Evolutionary conservation across 2,797 vertebrate genomes (phyloP).

Genomic region (Ambastaia sidthimunki): DNA sequence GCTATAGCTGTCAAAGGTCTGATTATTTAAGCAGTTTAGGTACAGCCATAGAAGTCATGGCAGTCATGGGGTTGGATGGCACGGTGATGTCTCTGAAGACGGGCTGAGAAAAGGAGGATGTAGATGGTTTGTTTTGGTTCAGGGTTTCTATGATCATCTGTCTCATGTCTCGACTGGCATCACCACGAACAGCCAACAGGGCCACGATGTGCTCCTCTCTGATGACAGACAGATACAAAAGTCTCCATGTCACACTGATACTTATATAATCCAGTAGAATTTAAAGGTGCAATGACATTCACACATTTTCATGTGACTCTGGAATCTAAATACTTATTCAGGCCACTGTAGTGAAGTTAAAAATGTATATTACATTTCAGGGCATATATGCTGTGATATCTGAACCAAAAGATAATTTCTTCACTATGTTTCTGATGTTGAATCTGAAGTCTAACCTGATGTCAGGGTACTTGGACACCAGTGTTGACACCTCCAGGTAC

Average conservation of each 20-base stretch:
- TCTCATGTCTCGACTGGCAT: constrained; percentile 94
- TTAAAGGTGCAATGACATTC: no score
- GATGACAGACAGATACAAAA: constrained; percentile 26
- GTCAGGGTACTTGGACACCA: constrained; percentile 95
- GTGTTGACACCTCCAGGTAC: constrained; percentile 93
- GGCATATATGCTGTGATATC: no score
- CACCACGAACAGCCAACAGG: constrained; percentile 88
- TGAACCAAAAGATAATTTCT: not conserved
- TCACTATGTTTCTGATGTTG: not conserved
- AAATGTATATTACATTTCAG: no score
- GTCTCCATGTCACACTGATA: not conserved
- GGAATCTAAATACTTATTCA: not conserved
- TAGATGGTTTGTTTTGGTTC: constrained; percentile 85
- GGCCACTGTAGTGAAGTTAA: no score
- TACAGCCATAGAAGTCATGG: constrained; percentile 87
- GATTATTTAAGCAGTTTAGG: constrained; percentile 90
- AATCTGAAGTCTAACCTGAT: constrained; percentile 82
- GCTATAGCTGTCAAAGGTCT: constrained; percentile 3
- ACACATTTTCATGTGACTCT: not conserved
- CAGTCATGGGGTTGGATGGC: constrained; percentile 85
- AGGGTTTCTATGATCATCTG: constrained; percentile 96
- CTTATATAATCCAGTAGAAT: not conserved
- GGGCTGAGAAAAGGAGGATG: constrained; percentile 79
- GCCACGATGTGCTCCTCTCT: constrained; percentile 96
- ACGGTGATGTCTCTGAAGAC: constrained; percentile 93